phyloP scores from a whole-genome alignment of 64 coral and sea anemone species.

The Anthopleura sola region DNA sequence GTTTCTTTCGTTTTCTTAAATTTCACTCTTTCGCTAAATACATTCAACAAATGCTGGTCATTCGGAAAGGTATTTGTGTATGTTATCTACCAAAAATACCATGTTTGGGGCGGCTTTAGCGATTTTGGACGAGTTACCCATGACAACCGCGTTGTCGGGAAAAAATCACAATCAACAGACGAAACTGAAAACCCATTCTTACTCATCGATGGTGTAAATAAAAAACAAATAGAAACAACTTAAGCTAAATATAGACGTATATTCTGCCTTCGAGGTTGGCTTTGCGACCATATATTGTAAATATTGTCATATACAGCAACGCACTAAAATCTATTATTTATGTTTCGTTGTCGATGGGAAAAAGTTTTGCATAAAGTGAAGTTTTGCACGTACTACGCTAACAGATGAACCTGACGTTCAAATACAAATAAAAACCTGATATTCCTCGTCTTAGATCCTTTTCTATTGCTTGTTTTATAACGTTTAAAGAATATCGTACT shows the following conservation, averaged over 20 bases:
- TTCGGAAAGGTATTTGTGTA: not conserved
- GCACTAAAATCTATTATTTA: not conserved
- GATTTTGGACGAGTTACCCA: not conserved
- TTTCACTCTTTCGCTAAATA: no score
- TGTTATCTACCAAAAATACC: not conserved
- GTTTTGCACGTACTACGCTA: not conserved
- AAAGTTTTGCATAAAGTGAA: slow-evolving; percentile 24
- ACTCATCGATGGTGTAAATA: not conserved
- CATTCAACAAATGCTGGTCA: no score
- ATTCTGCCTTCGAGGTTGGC: not conserved
- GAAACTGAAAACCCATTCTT: not conserved
- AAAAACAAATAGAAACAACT: not conserved
- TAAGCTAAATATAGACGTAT: not conserved
- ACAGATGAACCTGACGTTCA: not conserved
- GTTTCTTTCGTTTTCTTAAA: not conserved
- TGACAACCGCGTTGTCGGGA: not conserved
- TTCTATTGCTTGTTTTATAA: not conserved
- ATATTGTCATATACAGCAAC: not conserved
- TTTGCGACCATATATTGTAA: not conserved
- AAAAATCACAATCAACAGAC: not conserved
- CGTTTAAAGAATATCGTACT: not conserved
- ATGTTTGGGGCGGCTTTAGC: not conserved
- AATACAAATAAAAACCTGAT: not conserved
- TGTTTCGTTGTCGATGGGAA: not conserved
- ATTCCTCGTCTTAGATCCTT: not conserved